phyloP scores from a whole-genome alignment of 2,888 invertebrate species.

The Agrochola macilenta region DNA sequence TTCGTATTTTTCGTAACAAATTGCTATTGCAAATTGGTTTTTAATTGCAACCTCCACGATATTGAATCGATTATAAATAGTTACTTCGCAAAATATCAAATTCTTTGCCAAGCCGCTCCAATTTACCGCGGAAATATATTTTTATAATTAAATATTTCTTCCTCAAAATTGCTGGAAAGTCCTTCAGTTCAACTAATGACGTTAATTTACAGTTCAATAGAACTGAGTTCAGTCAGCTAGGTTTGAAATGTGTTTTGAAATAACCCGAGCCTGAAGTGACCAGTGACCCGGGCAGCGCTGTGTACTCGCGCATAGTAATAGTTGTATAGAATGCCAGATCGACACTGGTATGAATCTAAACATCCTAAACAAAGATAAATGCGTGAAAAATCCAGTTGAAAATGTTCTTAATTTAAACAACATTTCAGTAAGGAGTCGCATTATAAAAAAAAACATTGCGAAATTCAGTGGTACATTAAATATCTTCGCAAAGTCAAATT shows the following conservation, averaged over 20 bases:
- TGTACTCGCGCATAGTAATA: conserved; percentile 32
- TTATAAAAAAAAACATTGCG: not conserved
- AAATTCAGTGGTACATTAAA: not conserved
- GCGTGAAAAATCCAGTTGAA: not conserved
- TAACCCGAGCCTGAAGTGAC: conserved; percentile 42
- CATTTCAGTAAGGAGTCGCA: not conserved
- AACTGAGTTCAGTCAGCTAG: conserved; percentile 38
- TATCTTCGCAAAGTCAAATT: not conserved
- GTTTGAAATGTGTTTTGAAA: conserved; percentile 55
- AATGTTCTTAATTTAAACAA: conserved; percentile 5
- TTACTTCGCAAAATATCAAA: conserved; percentile 22
- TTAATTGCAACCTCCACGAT: conserved; percentile 9
- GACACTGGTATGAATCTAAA: conserved; percentile 15
- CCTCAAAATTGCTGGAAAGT: conserved; percentile 29
- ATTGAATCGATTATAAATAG: conserved; percentile 10
- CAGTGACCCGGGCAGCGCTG: conserved; percentile 28
- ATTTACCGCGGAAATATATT: conserved; percentile 14
- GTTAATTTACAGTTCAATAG: conserved; percentile 54
- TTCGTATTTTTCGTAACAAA: conserved; percentile 10
- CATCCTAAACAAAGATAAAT: conserved; percentile 24
- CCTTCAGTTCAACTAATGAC: conserved; percentile 40
- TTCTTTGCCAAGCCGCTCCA: not conserved
- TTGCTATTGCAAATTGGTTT: not conserved
- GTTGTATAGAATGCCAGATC: conserved; percentile 13
- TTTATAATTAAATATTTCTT: conserved; percentile 13